Evolutionary conservation across 2,888 invertebrate genomes (phyloP).

Genomic region (Andricus quercusramuli): DNA sequence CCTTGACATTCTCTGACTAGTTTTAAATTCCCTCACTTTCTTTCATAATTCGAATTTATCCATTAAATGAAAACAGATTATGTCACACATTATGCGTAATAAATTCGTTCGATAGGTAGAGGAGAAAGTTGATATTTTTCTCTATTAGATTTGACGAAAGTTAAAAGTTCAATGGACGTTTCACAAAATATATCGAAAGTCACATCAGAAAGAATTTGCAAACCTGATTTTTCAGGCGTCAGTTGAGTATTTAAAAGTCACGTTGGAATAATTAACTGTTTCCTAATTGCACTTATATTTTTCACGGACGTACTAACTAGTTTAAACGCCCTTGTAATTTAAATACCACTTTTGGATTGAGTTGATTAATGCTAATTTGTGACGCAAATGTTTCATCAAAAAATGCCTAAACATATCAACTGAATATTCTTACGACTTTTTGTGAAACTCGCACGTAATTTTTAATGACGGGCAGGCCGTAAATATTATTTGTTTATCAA

Average conservation of each 20-base stretch:
- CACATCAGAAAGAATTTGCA: neutral
- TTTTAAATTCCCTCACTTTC: too few species aligned
- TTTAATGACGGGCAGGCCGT: neutral
- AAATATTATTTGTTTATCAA: neutral
- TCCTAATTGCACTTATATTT: neutral
- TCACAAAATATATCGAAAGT: neutral
- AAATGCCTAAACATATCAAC: too few species aligned
- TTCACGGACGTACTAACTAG: neutral
- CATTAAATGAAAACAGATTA: neutral
- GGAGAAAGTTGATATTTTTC: neutral
- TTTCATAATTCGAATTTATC: too few species aligned
- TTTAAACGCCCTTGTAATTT: neutral
- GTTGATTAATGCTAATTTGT: neutral
- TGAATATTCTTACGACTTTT: too few species aligned
- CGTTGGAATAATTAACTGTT: neutral
- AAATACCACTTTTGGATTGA: neutral
- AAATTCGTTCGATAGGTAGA: neutral
- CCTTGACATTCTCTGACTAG: too few species aligned
- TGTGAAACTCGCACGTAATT: too few species aligned
- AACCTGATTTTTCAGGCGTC: neutral
- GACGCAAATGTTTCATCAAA: too few species aligned
- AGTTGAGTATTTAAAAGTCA: neutral
- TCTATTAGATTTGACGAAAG: neutral
- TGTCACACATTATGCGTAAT: neutral
- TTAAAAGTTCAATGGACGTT: neutral